A percentile compares a stretch with the other conserved stretches of the same genome.
Conservation (phyloP, 1,140 invertebrate genomes). For the Caenorhabditis elegans region DNA sequence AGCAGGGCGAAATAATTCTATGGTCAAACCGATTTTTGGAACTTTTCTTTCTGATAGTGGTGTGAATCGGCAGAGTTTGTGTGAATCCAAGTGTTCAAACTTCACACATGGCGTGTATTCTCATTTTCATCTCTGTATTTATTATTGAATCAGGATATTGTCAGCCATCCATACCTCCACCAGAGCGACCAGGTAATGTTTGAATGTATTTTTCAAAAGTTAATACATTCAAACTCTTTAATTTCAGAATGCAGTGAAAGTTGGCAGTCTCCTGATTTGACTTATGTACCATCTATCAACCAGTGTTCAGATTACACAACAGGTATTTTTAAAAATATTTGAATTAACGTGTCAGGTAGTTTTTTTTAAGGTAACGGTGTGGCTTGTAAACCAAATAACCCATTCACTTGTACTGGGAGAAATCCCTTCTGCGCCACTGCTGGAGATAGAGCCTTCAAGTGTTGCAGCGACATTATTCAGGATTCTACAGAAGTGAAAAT, state of each 20-base stretch:
- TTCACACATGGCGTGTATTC: neutral
- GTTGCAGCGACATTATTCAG: conserved; percentile 50
- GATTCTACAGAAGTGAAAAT: conserved; percentile 43
- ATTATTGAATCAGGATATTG: neutral
- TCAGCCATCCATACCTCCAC: conserved; percentile 42
- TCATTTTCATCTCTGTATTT: neutral
- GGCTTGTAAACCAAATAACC: conserved; percentile 43
- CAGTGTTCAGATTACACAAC: conserved; percentile 44
- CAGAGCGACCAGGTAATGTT: conserved; percentile 44
- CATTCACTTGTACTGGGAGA: conserved; percentile 48
- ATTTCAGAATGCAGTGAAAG: conserved; percentile 40
- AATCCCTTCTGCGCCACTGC: conserved; percentile 49
- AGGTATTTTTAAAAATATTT: neutral
- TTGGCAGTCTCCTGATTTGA: conserved; percentile 45
- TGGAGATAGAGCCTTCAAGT: conserved; percentile 40
- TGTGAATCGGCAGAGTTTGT: neutral
- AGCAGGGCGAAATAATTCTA: conserved; percentile 12
- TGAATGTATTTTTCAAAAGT: no score
- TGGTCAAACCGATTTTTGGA: conserved; percentile 20
- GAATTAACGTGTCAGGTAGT: neutral
- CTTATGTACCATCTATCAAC: conserved; percentile 45
- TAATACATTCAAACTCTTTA: no score
- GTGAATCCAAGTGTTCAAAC: neutral
- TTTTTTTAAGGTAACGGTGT: conserved; percentile 36
- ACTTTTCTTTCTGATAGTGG: neutral